A percentile compares a stretch with the other conserved stretches of the same genome.
Conservation (phyloP, 1,140 invertebrate genomes). For the Kradibia gibbosae region DNA sequence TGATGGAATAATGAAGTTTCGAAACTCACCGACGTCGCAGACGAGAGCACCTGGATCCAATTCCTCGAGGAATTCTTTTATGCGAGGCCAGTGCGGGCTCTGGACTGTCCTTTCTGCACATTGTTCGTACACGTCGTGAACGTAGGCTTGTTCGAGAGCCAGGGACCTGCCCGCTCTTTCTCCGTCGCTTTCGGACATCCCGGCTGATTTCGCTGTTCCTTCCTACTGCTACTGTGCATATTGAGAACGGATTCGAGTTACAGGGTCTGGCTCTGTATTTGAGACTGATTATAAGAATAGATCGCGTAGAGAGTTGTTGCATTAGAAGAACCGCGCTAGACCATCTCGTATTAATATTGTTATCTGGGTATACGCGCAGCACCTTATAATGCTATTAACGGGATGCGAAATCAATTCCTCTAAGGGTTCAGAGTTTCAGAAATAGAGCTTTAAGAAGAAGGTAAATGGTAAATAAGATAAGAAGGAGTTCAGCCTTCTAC, state of each 20-base stretch:
- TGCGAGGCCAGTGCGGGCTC: constrained; percentile 85
- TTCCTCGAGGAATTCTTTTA: constrained; percentile 88
- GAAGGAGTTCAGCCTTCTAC: too few species aligned
- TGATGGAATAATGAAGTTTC: too few species aligned
- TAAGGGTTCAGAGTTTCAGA: too few species aligned
- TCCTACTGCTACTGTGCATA: constrained; percentile 56
- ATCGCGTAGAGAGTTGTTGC: too few species aligned
- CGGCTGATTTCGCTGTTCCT: constrained; percentile 52
- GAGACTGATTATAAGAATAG: too few species aligned
- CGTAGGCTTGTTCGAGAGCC: constrained; percentile 93
- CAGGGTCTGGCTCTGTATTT: too few species aligned
- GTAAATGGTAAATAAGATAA: too few species aligned
- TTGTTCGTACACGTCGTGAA: constrained; percentile 95
- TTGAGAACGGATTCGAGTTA: neutral
- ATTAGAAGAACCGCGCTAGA: too few species aligned
- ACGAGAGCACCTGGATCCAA: constrained; percentile 92
- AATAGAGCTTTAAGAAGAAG: too few species aligned
- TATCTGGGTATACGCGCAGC: too few species aligned
- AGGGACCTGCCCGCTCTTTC: constrained; percentile 82
- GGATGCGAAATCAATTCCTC: too few species aligned
- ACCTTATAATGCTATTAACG: too few species aligned
- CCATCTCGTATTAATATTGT: neutral
- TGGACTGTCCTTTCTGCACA: constrained; percentile 79
- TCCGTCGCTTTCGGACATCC: constrained; percentile 72
- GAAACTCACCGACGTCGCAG: constrained; percentile 88